Evolutionary conservation across 2,113 vertebrate species (phyloP), one percentile per base, ranked within the genome.

Genomic region (Trochalopteron elliotii): DNA sequence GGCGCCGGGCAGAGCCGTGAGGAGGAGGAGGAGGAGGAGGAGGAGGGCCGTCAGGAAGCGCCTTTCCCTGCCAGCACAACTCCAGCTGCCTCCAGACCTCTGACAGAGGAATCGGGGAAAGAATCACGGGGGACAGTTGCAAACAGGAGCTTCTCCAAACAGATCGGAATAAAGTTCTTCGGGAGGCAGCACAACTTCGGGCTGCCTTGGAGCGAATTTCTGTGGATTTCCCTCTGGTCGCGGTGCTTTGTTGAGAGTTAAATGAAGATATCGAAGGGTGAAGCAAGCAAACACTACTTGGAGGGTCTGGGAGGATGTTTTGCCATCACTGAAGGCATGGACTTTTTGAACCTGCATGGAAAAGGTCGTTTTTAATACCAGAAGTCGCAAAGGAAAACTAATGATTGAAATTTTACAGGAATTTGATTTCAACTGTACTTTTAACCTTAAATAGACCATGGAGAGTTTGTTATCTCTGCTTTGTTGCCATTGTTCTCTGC

Each of bases 401-500:
- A 85, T 60, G 65, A 86, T 49, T 33, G 90, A 91, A 42, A 42
- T 25, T 52, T 53, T 49, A 20, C 31, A 30, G 59, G 92, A 80
- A 13, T 71, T 56, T 23, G 5, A 8, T 69, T 42, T 39, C 50
- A 10, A 7, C 40, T 39, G 16, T 33, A 35, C 76, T 67, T 76
- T 64, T 72, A 39, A 30, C 40, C 20, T 50, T 64, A 33, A 50
- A 39, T 20, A 67, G 82, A 93, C 81, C 53, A 98, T 98, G 98
- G 86, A 92, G 81, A 89, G 24, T n/a, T 95, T 65, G 19, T 65
- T 78, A 2, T 39, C 80, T 4, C 84, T 95, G 4, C 67, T 95
- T 15, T 59, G 24, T 53, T 95, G 90, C 91, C 86, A 86, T 89
- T 96, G 94, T 69, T 87, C 95, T 55, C 97, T 98, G 95, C 93